These are phyloP conservation scores for Drosophila eohydei DNA, from an alignment of 2,888 invertebrate genomes.

Conservation along the genomic window DNA sequence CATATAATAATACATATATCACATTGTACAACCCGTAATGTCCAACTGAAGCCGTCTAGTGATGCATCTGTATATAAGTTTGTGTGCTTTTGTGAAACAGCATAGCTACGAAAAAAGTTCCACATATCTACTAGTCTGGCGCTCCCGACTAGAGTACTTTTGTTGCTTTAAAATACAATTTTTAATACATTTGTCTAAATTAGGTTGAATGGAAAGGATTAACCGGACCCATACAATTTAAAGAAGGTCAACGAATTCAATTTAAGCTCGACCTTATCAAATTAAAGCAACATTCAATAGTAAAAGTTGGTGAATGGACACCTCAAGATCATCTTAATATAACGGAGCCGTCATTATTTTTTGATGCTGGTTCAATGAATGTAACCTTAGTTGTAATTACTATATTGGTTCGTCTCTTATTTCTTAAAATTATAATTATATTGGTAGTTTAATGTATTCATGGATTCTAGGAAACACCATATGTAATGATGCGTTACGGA, in stretches of 20 bases:
- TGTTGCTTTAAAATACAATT: neutral
- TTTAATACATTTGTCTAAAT: constrained; percentile 16
- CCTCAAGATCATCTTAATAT: constrained; percentile 89
- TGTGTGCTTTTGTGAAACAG: no score
- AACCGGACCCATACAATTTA: constrained; percentile 92
- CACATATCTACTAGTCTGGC: no score
- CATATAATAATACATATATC: no score
- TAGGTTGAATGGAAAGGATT: constrained; percentile 92
- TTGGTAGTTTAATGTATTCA: neutral
- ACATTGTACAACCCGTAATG: no score
- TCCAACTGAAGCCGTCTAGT: no score
- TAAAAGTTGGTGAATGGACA: constrained; percentile 92
- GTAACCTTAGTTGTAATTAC: constrained; percentile 92
- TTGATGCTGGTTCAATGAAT: constrained; percentile 90
- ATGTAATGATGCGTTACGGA: constrained; percentile 90
- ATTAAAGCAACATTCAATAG: constrained; percentile 89
- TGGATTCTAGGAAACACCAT: constrained; percentile 88
- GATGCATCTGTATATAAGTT: no score
- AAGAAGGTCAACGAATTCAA: constrained; percentile 90
- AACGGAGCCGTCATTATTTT: constrained; percentile 89
- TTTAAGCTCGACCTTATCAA: constrained; percentile 91
- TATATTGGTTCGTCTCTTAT: constrained; percentile 87
- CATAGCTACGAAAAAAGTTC: no score
- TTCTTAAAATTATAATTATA: neutral
- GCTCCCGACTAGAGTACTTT: neutral